Base-by-base conservation (phyloP, 1,140 invertebrate species). In the Brachionus manjavacas region DNA sequence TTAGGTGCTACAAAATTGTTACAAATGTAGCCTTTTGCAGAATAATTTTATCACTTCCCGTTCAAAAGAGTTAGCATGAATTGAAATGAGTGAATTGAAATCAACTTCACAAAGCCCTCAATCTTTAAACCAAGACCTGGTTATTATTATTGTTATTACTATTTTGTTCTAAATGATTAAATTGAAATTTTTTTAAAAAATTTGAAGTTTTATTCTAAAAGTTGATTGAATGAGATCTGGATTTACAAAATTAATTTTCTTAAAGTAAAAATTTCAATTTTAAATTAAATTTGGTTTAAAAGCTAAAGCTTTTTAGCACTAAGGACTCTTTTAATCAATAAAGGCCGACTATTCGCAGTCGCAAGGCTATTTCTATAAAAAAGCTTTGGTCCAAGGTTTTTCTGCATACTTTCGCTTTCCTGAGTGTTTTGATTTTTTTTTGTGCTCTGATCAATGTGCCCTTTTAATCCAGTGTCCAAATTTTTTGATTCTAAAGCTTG, bases 281-380 rank as follows among this genome's bases (percentile, higher is more conserved):
- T n/a, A n/a, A n/a, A n/a, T n/a, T n/a, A 64, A 64, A n/a, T 9
- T 28, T 46, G 14, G 14, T 46, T 46, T 8, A 68, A 68, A 35
- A 68, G 12, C 6, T 72, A n/a, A 49, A 49, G 39, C 43, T 28
- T 76, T 25, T 76, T 76, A 25, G 46, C 72, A 76, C 72, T 76
- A 25, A 46, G 41, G 52, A 76, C 72, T 76, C 72, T 46, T 49
- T 76, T 76, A 25, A 49, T 46, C 14, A 76, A 28, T 14, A 76
- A 23, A 20, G 72, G 72, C 1, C 25, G 41, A 25, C 72, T 76
- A 49, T 76, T 76, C 6, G 72, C 72, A 12, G 72, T 76, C 3
- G 43, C 72, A 2, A 76, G 25, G n/a, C 72, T 76, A 49, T 49
- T 76, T 46, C 46, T 76, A 49, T 25, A 76, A 76, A 76, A 76